Percentiles rank a stretch among this genome's conserved stretches.
Evolutionary conservation across 2,888 invertebrate genomes (phyloP).

Genomic region (Arrhopalites spinosus): DNA sequence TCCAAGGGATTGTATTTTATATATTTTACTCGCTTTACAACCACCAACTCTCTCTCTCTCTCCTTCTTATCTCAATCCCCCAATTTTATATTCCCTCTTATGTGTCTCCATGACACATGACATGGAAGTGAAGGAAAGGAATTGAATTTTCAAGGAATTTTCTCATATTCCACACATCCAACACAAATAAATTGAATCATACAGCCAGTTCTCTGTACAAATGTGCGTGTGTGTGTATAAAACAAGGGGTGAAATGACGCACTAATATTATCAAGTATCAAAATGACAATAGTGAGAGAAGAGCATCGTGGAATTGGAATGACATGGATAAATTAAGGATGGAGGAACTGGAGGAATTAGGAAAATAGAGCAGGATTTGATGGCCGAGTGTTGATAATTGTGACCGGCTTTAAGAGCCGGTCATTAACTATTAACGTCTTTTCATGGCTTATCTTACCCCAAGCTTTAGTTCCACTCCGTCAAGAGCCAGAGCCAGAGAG

Average conservation of each 20-base stretch:
- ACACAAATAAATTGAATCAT: not conserved
- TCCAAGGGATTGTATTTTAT: constrained; percentile 22
- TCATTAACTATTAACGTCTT: constrained; percentile 50
- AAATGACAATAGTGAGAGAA: no score
- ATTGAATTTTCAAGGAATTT: no score
- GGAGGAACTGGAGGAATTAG: not conserved
- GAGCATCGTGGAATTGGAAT: not conserved
- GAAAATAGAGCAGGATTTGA: constrained; percentile 26
- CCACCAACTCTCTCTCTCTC: not conserved
- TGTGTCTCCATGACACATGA: no score
- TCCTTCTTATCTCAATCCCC: not conserved
- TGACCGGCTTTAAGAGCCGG: constrained; percentile 39
- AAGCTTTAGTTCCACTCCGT: not conserved
- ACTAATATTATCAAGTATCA: no score
- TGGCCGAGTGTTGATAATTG: constrained; percentile 45
- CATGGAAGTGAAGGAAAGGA: no score
- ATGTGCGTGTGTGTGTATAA: no score
- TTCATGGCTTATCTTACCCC: constrained; percentile 25
- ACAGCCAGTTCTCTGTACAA: no score
- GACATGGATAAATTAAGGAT: constrained; percentile 17
- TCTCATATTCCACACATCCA: not conserved
- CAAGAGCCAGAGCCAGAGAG: no score
- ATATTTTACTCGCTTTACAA: constrained; percentile 12
- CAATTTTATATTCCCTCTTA: not conserved
- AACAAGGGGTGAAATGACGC: no score